Conservation (phyloP, 53 echinoderm and acorn worm genomes). For the Henricia sp. region DNA sequence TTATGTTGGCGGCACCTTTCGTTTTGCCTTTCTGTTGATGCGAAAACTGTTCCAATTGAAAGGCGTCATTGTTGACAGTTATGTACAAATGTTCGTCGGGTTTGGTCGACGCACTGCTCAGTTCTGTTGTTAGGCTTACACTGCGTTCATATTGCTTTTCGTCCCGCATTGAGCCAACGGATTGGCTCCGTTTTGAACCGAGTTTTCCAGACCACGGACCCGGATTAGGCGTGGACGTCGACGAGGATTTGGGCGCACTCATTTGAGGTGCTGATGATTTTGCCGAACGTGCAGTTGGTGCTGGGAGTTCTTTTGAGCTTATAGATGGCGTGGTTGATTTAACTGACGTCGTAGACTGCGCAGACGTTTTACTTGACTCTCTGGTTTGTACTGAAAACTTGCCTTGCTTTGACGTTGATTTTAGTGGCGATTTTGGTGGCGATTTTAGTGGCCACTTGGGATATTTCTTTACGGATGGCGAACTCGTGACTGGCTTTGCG, state of each 20-base stretch:
- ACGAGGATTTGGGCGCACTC: too few species aligned
- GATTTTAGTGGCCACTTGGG: too few species aligned
- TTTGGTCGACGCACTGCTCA: not conserved
- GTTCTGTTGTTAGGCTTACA: not conserved
- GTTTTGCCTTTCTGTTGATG: too few species aligned
- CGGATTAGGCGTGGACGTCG: not conserved
- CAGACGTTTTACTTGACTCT: too few species aligned
- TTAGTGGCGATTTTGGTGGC: too few species aligned
- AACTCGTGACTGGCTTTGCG: not conserved
- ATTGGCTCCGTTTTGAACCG: conserved; percentile 3
- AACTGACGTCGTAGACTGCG: not conserved
- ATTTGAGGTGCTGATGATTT: not conserved
- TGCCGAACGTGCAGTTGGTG: not conserved
- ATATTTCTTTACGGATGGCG: too few species aligned
- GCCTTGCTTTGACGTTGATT: too few species aligned
- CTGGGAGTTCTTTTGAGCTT: too few species aligned
- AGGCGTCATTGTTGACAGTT: not conserved
- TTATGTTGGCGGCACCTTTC: not conserved
- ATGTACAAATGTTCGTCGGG: conserved; percentile 12
- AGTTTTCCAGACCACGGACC: conserved; percentile 44
- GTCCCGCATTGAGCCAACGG: not conserved
- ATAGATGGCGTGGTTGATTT: not conserved
- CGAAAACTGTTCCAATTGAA: not conserved
- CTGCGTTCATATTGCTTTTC: not conserved
- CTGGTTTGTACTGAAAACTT: too few species aligned